Conservation (phyloP, 2,113 vertebrate species). For the Hemicordylus capensis region DNA sequence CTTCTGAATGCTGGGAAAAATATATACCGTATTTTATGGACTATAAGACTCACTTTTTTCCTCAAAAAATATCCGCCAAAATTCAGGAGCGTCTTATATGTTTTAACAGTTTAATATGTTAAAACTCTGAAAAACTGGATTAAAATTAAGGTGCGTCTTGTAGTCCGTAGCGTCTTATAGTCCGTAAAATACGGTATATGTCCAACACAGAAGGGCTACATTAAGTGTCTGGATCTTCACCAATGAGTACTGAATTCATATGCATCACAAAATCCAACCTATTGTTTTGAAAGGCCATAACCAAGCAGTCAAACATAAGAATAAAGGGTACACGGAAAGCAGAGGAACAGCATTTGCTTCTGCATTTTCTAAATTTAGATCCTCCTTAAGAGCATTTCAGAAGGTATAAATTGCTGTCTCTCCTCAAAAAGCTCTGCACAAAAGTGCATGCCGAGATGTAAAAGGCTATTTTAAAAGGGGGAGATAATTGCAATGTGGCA, state of each 20-base stretch:
- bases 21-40: too few relatives aligned
- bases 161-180: too few relatives aligned
- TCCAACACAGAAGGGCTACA: background rate
- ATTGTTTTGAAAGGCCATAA: background rate
- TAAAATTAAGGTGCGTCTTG: too few relatives aligned
- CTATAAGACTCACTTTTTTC: too few relatives aligned
- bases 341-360: background rate
- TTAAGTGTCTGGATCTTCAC: too few relatives aligned
- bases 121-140: too few relatives aligned
- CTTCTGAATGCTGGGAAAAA: background rate
- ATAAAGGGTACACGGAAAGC: background rate
- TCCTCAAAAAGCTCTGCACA: background rate
- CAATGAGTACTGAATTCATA: background rate
- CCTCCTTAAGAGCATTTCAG: background rate
- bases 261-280: background rate
- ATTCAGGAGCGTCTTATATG: too few relatives aligned
- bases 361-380: constrained; percentile 36
- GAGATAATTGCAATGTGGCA: background rate
- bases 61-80: too few relatives aligned
- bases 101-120: too few relatives aligned
- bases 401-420: constrained; percentile 25
- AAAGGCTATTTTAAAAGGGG: background rate
- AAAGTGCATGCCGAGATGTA: background rate
- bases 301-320: background rate
- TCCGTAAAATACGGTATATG: too few relatives aligned